A percentile compares a stretch with the other conserved stretches of the same genome.
phyloP scores from a whole-genome alignment of 2,797 vertebrate genomes.

The Gobio occitaniae region DNA sequence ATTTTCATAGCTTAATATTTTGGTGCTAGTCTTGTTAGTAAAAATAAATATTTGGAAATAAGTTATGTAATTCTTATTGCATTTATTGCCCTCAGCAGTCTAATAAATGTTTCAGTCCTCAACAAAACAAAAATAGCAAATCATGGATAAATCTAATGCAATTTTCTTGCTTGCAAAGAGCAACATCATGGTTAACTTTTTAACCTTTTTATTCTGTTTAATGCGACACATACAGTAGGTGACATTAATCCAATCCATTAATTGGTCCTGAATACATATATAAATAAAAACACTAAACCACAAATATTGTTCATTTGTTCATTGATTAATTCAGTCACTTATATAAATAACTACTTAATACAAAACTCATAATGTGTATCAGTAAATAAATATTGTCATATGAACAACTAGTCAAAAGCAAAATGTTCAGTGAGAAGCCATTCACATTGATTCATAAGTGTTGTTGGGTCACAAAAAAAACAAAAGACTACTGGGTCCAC shows the following conservation, averaged over 20 bases:
- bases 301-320: neutral
- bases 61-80: neutral
- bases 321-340: neutral
- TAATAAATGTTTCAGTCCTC: neutral
- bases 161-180: neutral
- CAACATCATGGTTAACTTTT: neutral
- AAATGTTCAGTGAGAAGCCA: neutral
- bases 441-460: neutral
- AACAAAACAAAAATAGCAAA: neutral
- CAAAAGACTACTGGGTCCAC: neutral
- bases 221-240: neutral
- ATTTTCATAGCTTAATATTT: neutral
- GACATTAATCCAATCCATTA: constrained; percentile 3
- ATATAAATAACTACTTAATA: neutral
- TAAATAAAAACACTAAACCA: neutral
- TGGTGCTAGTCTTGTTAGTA: neutral
- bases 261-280: neutral
- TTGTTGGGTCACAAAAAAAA: neutral
- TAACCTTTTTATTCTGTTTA: neutral
- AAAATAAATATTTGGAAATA: constrained; percentile 9
- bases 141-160: neutral
- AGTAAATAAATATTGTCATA: neutral
- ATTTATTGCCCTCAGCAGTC: neutral
- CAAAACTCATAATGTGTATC: constrained; percentile 2
- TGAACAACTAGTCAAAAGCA: neutral